Conservation (phyloP, 30 jellyfish, hydroid and myxozoan genomes). For the Calvadosia cruxmelitensis region DNA sequence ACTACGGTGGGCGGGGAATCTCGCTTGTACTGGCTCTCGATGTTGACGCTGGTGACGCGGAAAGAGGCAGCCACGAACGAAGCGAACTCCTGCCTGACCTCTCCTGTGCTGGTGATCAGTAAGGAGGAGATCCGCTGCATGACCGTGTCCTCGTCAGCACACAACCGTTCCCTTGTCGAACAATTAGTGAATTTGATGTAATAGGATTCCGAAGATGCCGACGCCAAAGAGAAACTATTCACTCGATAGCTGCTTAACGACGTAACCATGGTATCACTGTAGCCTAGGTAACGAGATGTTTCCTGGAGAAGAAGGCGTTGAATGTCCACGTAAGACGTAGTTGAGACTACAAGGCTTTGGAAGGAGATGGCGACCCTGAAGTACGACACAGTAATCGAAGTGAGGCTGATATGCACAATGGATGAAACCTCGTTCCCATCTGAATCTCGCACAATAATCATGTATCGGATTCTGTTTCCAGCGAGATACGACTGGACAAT, state of each 20-base stretch:
- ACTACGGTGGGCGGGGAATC: constrained; percentile 14
- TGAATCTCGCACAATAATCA: background rate
- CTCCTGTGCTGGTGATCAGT: background rate
- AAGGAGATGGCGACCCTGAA: background rate
- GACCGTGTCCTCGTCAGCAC: background rate
- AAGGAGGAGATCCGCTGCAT: background rate
- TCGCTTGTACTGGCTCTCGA: background rate
- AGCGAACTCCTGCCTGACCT: background rate
- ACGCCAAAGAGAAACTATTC: background rate
- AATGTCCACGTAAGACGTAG: background rate
- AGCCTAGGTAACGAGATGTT: background rate
- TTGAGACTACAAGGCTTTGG: background rate
- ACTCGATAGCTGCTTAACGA: background rate
- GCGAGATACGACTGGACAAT: background rate
- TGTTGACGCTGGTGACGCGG: background rate
- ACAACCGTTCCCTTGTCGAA: background rate
- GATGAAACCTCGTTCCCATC: background rate
- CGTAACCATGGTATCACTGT: background rate
- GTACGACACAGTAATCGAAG: background rate
- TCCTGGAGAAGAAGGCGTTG: background rate
- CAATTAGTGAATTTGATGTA: background rate
- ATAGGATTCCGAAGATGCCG: background rate
- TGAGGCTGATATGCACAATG: background rate
- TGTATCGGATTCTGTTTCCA: background rate
- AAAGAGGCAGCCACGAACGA: background rate